phyloP scores from a whole-genome alignment of 2,113 vertebrate genomes.

The Phalacrocorax carbo region DNA sequence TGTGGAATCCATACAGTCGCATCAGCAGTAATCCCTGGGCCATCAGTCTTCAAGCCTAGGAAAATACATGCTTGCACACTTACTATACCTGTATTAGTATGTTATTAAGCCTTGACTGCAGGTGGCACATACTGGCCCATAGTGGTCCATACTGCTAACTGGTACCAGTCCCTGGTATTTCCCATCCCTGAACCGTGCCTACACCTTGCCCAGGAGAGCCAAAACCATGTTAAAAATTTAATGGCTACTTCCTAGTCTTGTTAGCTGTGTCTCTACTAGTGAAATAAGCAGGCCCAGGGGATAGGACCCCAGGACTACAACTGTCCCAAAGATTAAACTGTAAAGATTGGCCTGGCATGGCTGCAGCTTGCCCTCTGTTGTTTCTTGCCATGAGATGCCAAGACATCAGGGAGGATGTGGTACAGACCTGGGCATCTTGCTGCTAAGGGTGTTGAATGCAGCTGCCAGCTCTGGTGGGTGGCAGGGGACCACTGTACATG shows the following conservation, averaged over 20 bases:
- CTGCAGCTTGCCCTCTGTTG: not conserved
- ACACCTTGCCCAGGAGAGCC: not conserved
- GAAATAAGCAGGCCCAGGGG: not conserved
- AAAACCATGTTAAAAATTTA: not conserved
- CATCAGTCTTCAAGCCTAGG: not conserved
- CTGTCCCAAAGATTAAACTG: not conserved
- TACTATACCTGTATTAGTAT: not conserved
- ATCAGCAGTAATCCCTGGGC: not conserved
- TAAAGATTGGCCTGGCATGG: not conserved
- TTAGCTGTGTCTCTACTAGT: not conserved
- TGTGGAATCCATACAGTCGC: not conserved
- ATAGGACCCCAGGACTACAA: not conserved
- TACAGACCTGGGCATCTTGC: not conserved
- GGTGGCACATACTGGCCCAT: not conserved
- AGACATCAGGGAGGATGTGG: fast-evolving
- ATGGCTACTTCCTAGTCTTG: not conserved
- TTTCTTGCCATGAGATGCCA: not conserved
- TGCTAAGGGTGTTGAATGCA: not conserved
- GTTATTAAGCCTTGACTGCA: not conserved
- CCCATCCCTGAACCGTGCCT: not conserved
- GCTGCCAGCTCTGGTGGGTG: not conserved
- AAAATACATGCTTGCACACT: not conserved
- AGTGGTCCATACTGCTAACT: not conserved
- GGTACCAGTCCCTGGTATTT: not conserved
- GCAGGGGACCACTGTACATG: not conserved